Evolutionary conservation across 2,113 vertebrate genomes (phyloP).

Genomic region (Lophochroa leadbeateri): DNA sequence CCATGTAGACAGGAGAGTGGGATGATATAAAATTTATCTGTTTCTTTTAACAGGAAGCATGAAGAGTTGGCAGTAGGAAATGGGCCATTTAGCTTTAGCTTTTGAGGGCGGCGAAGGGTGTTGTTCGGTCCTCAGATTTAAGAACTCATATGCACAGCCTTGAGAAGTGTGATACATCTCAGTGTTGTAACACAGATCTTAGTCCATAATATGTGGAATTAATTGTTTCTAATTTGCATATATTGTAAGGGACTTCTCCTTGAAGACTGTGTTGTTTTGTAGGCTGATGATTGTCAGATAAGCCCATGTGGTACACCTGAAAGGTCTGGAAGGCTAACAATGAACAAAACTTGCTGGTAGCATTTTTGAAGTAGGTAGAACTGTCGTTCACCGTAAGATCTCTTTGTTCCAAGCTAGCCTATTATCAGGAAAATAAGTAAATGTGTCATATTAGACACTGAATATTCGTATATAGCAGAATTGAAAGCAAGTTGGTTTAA

Average conservation of each 20-base stretch:
- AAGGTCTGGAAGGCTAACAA: neutral
- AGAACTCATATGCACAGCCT: neutral
- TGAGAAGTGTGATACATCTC: rapidly evolving
- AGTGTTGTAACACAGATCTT: neutral
- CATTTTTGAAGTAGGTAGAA: neutral
- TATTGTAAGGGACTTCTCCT: neutral
- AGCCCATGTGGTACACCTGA: neutral
- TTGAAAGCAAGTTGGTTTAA: neutral
- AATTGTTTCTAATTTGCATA: neutral
- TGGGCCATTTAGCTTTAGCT: neutral
- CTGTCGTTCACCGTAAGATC: neutral
- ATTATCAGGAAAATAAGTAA: neutral
- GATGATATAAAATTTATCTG: neutral
- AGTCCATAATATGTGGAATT: neutral
- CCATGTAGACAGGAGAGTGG: neutral
- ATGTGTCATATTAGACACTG: neutral
- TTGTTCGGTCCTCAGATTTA: neutral
- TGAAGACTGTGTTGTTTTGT: neutral
- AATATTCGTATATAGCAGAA: neutral
- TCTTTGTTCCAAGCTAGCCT: neutral
- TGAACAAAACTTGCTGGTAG: neutral
- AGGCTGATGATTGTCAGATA: neutral
- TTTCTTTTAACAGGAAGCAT: neutral
- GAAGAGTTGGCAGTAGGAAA: neutral
- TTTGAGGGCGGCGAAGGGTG: neutral